Conservation (phyloP, 1,140 invertebrate species). For the Drosophila truncata region DNA sequence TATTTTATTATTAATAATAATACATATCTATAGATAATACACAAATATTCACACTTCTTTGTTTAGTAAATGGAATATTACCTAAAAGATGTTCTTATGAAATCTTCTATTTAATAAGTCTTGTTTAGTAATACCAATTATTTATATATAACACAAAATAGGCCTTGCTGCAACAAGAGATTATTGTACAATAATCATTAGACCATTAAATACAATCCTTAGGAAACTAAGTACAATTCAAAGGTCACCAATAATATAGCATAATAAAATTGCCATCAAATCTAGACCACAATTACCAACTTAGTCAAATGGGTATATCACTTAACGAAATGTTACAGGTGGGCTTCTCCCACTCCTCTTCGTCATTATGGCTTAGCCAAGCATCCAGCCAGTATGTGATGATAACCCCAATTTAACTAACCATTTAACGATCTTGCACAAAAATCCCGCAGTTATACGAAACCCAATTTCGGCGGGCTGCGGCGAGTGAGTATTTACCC, state of each 20-base stretch:
- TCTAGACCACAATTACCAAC: slow-evolving; percentile 28
- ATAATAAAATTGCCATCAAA: slow-evolving; percentile 26
- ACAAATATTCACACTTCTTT: not conserved
- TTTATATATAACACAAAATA: slow-evolving; percentile 1
- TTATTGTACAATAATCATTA: slow-evolving; percentile 12
- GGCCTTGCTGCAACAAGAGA: not conserved
- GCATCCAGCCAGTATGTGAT: slow-evolving; percentile 34
- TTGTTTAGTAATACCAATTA: not conserved
- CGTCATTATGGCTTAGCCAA: slow-evolving; percentile 25
- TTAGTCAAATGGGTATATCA: slow-evolving; percentile 21
- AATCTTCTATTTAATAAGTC: not conserved
- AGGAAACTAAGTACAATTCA: not conserved
- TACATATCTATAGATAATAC: not conserved
- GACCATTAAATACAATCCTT: slow-evolving; percentile 15
- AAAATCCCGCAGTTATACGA: slow-evolving; percentile 26
- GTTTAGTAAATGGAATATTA: not conserved
- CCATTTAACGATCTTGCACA: slow-evolving; percentile 52
- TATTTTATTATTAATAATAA: not conserved
- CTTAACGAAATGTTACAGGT: slow-evolving; percentile 14
- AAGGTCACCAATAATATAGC: slow-evolving; percentile 14
- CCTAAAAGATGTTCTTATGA: not conserved
- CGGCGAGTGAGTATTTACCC: slow-evolving; percentile 10
- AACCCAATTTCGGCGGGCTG: slow-evolving; percentile 24
- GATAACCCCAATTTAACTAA: slow-evolving; percentile 55
- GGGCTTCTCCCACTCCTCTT: slow-evolving; percentile 3